Evolutionary conservation across 2,888 invertebrate genomes (phyloP).

Genomic region (Sphaerophoria taeniata): DNA sequence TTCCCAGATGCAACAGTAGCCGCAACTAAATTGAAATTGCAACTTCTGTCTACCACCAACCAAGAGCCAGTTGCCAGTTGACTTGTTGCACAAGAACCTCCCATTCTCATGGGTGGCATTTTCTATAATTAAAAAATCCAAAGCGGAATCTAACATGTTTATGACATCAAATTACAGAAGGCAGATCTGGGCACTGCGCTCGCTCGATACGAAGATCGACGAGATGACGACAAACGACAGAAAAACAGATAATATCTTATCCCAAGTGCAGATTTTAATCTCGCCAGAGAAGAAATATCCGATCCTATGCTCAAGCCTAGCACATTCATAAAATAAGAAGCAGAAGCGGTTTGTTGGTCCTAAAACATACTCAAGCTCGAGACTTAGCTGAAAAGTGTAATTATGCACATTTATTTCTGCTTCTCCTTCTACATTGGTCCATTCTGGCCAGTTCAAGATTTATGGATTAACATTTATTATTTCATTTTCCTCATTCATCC

Average conservation of each 20-base stretch:
- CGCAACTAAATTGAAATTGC: slow-evolving; percentile 39
- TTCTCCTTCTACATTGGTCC: slow-evolving; percentile 18
- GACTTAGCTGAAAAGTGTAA: slow-evolving; percentile 66
- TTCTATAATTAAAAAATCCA: slow-evolving; percentile 68
- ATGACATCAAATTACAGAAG: slow-evolving; percentile 62
- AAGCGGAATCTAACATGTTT: slow-evolving; percentile 44
- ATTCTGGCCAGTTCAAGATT: slow-evolving; percentile 59
- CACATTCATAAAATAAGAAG: too few species aligned
- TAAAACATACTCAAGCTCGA: slow-evolving; percentile 46
- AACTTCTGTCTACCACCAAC: slow-evolving; percentile 1
- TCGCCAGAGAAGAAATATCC: background rate
- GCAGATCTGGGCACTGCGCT: slow-evolving; percentile 31
- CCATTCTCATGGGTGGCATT: slow-evolving; percentile 64
- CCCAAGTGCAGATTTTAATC: slow-evolving; percentile 63
- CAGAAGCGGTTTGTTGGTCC: slow-evolving; percentile 9
- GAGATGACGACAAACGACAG: slow-evolving; percentile 20
- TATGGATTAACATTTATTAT: slow-evolving; percentile 74
- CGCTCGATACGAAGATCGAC: background rate
- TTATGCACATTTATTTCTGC: slow-evolving; percentile 71
- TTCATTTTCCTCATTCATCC: slow-evolving; percentile 43
- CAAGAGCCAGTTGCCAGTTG: background rate
- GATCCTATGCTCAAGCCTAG: too few species aligned
- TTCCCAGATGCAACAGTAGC: slow-evolving; percentile 60
- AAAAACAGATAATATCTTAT: slow-evolving; percentile 22
- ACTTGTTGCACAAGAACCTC: background rate